Percentiles rank a stretch among this genome's conserved stretches.
Conservation (phyloP, 2,888 invertebrate species). For the Melieria picta region DNA sequence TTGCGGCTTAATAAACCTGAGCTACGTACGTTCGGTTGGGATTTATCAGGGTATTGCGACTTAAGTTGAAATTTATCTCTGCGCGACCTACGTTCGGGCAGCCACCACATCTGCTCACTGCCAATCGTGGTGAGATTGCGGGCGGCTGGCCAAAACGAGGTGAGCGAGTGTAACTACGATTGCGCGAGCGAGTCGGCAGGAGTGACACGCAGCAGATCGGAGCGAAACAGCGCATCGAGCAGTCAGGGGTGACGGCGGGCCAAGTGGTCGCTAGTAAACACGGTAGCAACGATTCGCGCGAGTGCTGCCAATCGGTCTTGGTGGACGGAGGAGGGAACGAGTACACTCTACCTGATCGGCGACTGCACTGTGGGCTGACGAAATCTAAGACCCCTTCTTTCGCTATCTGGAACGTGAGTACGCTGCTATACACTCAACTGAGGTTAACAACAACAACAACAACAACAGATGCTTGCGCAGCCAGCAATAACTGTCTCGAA, state of each 20-base stretch:
- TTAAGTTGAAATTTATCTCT: background rate
- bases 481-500: background rate
- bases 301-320: no score
- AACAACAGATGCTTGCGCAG: no score
- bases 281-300: no score
- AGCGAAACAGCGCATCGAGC: no score
- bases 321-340: background rate
- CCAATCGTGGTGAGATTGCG: background rate
- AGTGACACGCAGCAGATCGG: no score
- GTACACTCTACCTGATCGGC: background rate
- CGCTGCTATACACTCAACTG: background rate
- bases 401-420: background rate
- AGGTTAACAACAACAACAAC: background rate
- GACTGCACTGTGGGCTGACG: background rate
- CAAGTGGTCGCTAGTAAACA: no score
- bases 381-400: slow-evolving; percentile 7
- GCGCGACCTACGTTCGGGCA: background rate
- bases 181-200: no score
- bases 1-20: no score
- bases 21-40: background rate
- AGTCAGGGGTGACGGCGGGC: no score
- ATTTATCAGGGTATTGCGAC: background rate
- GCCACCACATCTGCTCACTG: background rate
- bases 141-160: background rate
- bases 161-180: background rate